Percentiles rank a stretch among this genome's conserved stretches.
Evolutionary conservation across 1,140 invertebrate genomes (phyloP).

Genomic region (Scylla paramamosain): DNA sequence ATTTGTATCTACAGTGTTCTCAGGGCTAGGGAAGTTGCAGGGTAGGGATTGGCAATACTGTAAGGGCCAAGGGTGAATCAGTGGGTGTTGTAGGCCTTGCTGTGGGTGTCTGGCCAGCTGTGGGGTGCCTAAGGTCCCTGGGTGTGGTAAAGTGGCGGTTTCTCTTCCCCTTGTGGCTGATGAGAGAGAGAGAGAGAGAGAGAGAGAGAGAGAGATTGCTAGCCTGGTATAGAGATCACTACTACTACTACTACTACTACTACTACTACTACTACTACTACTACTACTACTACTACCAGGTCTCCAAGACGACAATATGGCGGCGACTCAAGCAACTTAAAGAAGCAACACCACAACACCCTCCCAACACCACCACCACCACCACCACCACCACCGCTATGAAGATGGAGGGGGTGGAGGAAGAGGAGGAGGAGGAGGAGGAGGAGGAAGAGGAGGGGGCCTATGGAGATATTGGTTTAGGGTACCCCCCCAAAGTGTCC

Average conservation of each 20-base stretch:
- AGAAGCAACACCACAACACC: neutral
- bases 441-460: neutral
- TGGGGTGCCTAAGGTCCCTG: no score
- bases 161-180: no score
- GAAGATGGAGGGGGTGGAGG: neutral
- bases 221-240: no score
- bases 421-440: neutral
- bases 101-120: no score
- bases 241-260: neutral
- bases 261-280: neutral
- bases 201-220: neutral
- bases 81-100: no score
- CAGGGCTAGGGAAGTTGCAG: no score
- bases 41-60: no score
- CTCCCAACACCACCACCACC: neutral
- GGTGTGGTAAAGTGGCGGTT: no score
- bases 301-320: neutral
- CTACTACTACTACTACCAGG: neutral
- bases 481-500: neutral
- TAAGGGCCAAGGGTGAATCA: no score
- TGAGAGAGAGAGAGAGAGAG: conserved; percentile 26
- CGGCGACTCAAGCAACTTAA: neutral
- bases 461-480: neutral
- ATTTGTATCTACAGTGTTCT: no score
- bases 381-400: neutral